These are phyloP conservation scores for Electrophaes corylata DNA, from an alignment of 2,888 invertebrate species.

Conservation along the genomic window DNA sequence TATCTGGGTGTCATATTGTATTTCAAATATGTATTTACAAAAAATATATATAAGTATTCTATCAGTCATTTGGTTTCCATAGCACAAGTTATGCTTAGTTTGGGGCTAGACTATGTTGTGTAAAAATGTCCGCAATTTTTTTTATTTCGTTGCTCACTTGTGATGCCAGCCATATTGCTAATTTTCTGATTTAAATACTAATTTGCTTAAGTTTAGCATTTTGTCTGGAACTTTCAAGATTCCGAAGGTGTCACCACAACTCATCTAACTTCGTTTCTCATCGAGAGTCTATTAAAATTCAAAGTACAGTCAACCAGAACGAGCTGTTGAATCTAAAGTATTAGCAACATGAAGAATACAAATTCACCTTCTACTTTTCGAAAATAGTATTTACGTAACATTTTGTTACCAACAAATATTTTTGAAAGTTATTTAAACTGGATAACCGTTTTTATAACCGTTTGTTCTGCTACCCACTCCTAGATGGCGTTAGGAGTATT, in stretches of 20 bases:
- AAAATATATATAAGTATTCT: too few relatives aligned
- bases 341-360: constrained; percentile 8
- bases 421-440: background rate
- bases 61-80: too few relatives aligned
- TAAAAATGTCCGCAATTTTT: too few relatives aligned
- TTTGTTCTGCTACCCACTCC: constrained; percentile 60
- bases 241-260: constrained; percentile 30
- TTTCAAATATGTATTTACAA: too few relatives aligned
- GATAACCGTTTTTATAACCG: background rate
- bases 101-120: too few relatives aligned
- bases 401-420: background rate
- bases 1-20: too few relatives aligned
- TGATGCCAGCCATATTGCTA: constrained; percentile 20
- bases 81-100: too few relatives aligned
- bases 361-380: background rate
- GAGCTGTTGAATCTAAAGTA: constrained; percentile 5
- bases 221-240: constrained; percentile 26
- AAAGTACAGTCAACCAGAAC: constrained; percentile 30
- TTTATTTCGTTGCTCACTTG: constrained; percentile 24
- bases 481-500: constrained; percentile 66
- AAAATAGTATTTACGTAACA: background rate
- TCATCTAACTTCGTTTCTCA: constrained; percentile 34
- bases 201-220: constrained; percentile 26
- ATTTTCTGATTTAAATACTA: constrained; percentile 30
- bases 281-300: constrained; percentile 31